A percentile compares a stretch with the other conserved stretches of the same genome.
phyloP scores from a whole-genome alignment of 2,888 invertebrate genomes.

The Teleogryllus oceanicus region DNA sequence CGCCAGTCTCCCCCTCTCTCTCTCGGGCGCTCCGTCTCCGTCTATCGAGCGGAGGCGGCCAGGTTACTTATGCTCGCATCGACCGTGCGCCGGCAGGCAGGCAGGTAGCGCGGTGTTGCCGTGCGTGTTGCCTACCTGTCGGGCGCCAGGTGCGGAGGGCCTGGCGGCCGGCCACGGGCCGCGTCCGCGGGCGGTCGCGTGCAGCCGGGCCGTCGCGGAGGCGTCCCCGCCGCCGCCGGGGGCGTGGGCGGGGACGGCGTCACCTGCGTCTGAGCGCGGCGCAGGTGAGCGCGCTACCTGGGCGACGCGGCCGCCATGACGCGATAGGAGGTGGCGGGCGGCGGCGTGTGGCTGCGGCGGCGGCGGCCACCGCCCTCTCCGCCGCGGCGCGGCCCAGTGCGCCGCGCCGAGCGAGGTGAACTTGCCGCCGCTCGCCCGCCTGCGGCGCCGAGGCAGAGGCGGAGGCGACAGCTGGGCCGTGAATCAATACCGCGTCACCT shows the following conservation, averaged over 20 bases:
- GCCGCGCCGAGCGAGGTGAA: too few species aligned
- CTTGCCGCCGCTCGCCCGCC: neutral
- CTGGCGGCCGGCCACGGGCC: neutral
- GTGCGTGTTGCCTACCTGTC: neutral
- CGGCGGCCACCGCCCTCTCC: too few species aligned
- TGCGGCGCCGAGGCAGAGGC: neutral
- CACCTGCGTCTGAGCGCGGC: neutral
- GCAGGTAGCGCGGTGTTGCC: neutral
- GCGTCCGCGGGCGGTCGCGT: neutral
- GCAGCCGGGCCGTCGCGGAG: neutral
- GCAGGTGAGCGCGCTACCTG: constrained; percentile 18
- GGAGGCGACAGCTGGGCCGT: constrained; percentile 18
- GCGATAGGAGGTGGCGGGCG: neutral
- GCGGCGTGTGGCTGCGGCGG: neutral
- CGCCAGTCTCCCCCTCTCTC: too few species aligned
- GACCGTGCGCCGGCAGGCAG: too few species aligned
- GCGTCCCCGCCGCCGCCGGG: neutral
- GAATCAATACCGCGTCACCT: neutral
- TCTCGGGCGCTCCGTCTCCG: too few species aligned
- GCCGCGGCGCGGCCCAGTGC: too few species aligned
- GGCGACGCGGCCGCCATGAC: neutral
- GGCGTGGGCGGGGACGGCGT: neutral
- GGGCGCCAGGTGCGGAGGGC: neutral
- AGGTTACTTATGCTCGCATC: too few species aligned
- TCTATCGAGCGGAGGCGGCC: too few species aligned